Evolutionary conservation across 2,113 vertebrate species (phyloP).

Genomic region (Actenoides hombroni): DNA sequence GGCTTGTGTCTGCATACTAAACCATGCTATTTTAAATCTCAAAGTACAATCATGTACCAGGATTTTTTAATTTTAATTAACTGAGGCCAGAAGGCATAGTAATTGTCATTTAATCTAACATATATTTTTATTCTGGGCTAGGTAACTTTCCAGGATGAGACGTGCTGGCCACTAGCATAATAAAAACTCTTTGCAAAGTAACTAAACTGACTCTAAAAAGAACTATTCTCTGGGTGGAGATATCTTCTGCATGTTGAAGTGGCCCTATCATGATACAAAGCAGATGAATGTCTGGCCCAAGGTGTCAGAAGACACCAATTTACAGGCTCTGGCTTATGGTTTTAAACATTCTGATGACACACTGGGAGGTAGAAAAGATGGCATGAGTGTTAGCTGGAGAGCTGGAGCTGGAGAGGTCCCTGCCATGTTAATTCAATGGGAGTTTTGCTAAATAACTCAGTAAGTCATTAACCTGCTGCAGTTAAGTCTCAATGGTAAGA

Average conservation of each 20-base stretch:
- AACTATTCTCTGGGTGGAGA: not conserved
- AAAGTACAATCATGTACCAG: not conserved
- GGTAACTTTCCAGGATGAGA: not conserved
- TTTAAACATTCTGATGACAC: not conserved
- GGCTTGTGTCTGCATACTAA: not conserved
- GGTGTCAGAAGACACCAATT: not conserved
- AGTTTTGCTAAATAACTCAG: not conserved
- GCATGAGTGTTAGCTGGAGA: not conserved
- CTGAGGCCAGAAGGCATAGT: not conserved
- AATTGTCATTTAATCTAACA: not conserved
- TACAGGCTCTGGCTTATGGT: not conserved
- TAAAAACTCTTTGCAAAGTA: not conserved
- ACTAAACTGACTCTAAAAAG: not conserved
- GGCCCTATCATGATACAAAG: not conserved
- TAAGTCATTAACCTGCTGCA: not conserved
- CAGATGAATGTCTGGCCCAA: not conserved
- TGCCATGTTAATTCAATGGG: not conserved
- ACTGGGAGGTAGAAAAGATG: not conserved
- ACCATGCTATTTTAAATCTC: not conserved
- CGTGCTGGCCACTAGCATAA: not conserved
- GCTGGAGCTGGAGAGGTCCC: not conserved
- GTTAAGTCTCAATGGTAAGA: not conserved
- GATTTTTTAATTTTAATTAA: not conserved
- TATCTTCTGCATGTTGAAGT: not conserved
- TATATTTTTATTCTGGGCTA: not conserved